phyloP scores from a whole-genome alignment of 2,113 vertebrate species.

The Myxocyprinus asiaticus region DNA sequence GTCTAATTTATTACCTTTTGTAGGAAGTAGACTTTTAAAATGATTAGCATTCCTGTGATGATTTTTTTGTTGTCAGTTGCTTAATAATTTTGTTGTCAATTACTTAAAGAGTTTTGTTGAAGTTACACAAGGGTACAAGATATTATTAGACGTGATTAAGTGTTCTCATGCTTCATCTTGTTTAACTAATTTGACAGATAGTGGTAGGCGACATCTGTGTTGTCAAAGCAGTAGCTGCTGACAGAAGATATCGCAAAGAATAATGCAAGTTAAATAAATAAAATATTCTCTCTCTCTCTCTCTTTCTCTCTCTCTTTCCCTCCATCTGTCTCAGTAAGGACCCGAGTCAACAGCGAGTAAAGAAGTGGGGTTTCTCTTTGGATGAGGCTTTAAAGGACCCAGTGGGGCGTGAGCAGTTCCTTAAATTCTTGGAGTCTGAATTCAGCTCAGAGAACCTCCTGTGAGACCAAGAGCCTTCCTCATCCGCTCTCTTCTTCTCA shows the following conservation, averaged over 20 bases:
- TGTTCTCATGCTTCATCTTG: neutral
- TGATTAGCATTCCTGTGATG: neutral
- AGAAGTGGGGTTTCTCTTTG: slow-evolving; percentile 96
- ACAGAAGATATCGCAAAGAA: neutral
- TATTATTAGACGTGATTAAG: neutral
- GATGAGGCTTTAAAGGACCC: slow-evolving; percentile 95
- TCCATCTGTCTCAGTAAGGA: slow-evolving; percentile 84
- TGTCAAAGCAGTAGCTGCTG: slow-evolving; percentile 26
- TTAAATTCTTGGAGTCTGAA: slow-evolving; percentile 96
- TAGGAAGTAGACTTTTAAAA: neutral
- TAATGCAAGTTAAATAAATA: slow-evolving; percentile 4
- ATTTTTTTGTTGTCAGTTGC: neutral
- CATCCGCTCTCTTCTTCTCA: neutral
- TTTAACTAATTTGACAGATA: slow-evolving; percentile 9
- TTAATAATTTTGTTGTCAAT: too few species aligned
- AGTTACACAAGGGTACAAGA: neutral
- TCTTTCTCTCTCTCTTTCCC: neutral
- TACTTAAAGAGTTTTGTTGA: neutral
- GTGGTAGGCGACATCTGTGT: slow-evolving; percentile 6
- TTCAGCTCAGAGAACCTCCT: slow-evolving; percentile 98
- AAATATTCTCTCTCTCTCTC: too few species aligned
- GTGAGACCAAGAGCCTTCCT: slow-evolving; percentile 70
- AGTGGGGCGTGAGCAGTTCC: slow-evolving; percentile 91
- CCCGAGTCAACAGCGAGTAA: slow-evolving; percentile 92
- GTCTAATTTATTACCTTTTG: neutral